Evolutionary conservation across 2,888 invertebrate species (phyloP).

Genomic region (Trichacis sp.): DNA sequence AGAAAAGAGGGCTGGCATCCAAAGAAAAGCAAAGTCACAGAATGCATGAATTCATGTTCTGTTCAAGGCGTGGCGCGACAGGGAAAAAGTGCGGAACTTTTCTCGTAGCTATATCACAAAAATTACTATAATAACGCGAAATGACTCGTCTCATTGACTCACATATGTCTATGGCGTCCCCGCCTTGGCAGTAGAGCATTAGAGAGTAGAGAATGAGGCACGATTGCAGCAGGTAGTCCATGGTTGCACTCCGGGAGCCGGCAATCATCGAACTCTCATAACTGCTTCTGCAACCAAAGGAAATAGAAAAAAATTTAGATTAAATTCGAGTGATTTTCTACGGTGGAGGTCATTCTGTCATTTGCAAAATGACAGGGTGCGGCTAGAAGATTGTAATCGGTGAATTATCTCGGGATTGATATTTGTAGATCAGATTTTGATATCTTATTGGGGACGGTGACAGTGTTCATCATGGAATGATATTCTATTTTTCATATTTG

Average conservation of each 20-base stretch:
- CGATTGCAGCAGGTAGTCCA: conserved; percentile 61
- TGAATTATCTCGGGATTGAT: not conserved
- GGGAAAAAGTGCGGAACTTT: not conserved
- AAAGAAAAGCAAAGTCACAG: too few species aligned
- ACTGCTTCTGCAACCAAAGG: conserved; percentile 58
- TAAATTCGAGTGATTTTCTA: conserved; percentile 32
- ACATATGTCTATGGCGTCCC: conserved; percentile 67
- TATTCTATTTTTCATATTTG: too few species aligned
- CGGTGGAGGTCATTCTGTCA: conserved; percentile 8
- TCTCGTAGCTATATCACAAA: not conserved
- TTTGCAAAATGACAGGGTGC: conserved; percentile 29
- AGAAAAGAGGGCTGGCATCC: too few species aligned
- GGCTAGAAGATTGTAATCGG: conserved; percentile 18
- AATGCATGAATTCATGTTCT: too few species aligned
- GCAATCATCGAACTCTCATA: conserved; percentile 67
- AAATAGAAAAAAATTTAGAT: conserved; percentile 41
- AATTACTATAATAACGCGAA: conserved; percentile 8
- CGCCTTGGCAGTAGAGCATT: conserved; percentile 56
- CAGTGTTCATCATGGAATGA: too few species aligned
- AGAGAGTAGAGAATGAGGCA: conserved; percentile 61
- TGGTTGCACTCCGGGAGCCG: conserved; percentile 56
- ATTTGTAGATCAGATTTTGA: too few species aligned
- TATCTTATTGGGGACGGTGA: too few species aligned
- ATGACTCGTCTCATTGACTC: conserved; percentile 47
- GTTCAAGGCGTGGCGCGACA: not conserved